Conservation (phyloP, 2,888 invertebrate genomes). For the Dendrolimus pini region DNA sequence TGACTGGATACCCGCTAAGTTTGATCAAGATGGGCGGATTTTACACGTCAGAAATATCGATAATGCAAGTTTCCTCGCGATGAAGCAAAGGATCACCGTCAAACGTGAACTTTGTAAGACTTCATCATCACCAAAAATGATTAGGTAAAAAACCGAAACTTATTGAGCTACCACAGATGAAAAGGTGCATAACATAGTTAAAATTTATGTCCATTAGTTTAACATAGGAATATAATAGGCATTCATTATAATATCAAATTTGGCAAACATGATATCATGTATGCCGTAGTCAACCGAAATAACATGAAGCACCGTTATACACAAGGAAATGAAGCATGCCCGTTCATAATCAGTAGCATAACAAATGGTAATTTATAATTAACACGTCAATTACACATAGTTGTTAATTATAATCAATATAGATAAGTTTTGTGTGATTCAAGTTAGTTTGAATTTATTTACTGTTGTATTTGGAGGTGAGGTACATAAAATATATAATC, state of each 20-base stretch:
- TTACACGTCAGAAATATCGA: too few relatives aligned
- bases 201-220: slow-evolving; percentile 1
- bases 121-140: too few relatives aligned
- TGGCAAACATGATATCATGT: slow-evolving; percentile 37
- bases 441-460: neutral
- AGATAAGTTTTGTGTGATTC: neutral
- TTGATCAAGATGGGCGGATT: too few relatives aligned
- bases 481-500: slow-evolving; percentile 24
- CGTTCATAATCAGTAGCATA: slow-evolving; percentile 23
- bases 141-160: too few relatives aligned
- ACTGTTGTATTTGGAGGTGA: slow-evolving; percentile 3
- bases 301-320: slow-evolving; percentile 38
- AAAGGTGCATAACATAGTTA: neutral
- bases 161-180: neutral
- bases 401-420: neutral
- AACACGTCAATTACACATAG: neutral
- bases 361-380: neutral
- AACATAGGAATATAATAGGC: slow-evolving; percentile 11
- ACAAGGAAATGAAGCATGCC: slow-evolving; percentile 39
- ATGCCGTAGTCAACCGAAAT: slow-evolving; percentile 28
- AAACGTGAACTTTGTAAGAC: too few relatives aligned
- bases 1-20: too few relatives aligned
- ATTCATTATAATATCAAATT: slow-evolving; percentile 33
- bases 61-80: too few relatives aligned
- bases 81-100: too few relatives aligned